A percentile compares a stretch with the other conserved stretches of the same genome.
phyloP scores from a whole-genome alignment of 2,888 invertebrate genomes.

The Chaetogeoica ovagalla region DNA sequence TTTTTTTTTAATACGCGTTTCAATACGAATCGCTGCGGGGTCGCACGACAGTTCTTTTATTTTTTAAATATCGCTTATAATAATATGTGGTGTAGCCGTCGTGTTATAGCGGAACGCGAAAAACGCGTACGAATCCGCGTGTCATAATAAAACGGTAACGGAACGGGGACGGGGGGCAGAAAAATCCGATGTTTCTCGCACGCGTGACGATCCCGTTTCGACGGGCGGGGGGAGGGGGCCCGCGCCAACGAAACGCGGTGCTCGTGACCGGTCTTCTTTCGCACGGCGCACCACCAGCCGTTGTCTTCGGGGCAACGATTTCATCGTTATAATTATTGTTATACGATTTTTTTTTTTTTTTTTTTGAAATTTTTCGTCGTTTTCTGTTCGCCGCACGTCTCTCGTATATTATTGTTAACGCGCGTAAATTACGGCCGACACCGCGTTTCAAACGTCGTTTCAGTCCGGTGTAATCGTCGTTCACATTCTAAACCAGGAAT shows the following conservation, averaged over 20 bases:
- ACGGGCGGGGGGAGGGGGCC: neutral
- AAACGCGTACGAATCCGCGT: no score
- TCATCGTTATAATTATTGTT: neutral
- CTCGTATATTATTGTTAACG: no score
- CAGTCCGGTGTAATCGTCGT: no score
- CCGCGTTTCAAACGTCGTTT: no score
- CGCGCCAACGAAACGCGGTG: neutral
- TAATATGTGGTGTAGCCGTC: no score
- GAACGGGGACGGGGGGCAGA: neutral
- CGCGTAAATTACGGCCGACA: no score
- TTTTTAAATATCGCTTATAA: no score
- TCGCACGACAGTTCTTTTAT: no score
- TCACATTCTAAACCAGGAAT: no score
- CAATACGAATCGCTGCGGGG: no score
- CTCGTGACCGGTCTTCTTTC: slow-evolving; percentile 40
- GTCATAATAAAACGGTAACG: neutral
- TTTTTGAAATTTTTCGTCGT: neutral
- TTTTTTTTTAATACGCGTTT: no score
- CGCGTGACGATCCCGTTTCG: slow-evolving; percentile 35
- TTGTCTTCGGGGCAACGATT: slow-evolving; percentile 1
- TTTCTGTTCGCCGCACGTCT: neutral
- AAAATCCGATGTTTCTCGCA: neutral
- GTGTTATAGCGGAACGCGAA: no score
- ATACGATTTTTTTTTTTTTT: neutral
- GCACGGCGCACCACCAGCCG: neutral